Base-by-base conservation (phyloP, 2,797 vertebrate species). In the Eupleurogrammus muticus region DNA sequence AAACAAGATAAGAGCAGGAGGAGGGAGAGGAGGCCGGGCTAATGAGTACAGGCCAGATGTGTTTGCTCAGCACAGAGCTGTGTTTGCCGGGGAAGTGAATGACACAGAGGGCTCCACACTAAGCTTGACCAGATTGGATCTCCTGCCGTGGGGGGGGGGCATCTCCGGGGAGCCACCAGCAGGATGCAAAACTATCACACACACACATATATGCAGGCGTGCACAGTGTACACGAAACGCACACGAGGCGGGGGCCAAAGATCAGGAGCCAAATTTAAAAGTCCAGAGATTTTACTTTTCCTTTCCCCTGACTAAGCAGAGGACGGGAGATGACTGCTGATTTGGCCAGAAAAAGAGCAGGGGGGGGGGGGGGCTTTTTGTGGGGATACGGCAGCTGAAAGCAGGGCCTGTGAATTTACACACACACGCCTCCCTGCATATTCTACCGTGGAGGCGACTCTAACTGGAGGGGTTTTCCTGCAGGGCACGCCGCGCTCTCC, bases 11-110 rank as follows among this genome's bases (percentile, higher is more conserved):
- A n/a, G 36, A 48, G 52, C 4, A 2, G 28, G 42, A 16, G 64
- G 61, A 47, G 34, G 70, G 66, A 28, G 50, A 35, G 64, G 68
- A 84, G 73, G 78, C 60, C 65, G 1, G 63, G 40, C 16, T 44
- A 44, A 44, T 44, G 40, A 44, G 16, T 44, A 44, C 40, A 44
- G 78, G 42, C 11, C 21, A 80, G 68, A 86, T 80, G 82, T 87
- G 88, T 91, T 89, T 87, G 76, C 83, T 92, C 87, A 89, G 86
- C 85, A 80, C 66, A 36, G 65, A 57, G 63, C 49, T 20, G 48
- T 9, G 49, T 77, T 79, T 55, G 49, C 65, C 32, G 68, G 52
- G 52, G 64, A 66, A 54, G 76, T 13, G 70, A 80, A 24, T 73
- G 83, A 87, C 83, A 89, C 62, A 0, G 72, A 64, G 80, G 79